Base-by-base conservation (phyloP, 2,113 vertebrate species). In the Himantopus leucocephalus region DNA sequence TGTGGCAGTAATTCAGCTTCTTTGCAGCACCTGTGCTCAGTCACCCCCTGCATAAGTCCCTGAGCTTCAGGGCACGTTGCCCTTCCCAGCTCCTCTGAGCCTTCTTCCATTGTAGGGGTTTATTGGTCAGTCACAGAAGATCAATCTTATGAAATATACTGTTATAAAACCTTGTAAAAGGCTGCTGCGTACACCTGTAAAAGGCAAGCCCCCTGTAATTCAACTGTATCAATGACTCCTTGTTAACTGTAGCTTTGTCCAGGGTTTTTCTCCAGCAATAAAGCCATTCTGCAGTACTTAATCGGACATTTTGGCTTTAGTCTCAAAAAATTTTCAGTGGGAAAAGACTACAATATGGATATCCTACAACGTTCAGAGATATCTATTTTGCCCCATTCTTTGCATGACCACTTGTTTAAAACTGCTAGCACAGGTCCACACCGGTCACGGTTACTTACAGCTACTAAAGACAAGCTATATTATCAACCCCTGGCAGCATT, bases 321-420 rank as follows among this genome's bases (percentile, higher is more conserved):
- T 34, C 37, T 41, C 41, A 70, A 32, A 48, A 80, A 60, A 32
- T 8, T 93, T 59, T 55, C n/a, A 14, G 32, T 26, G 19, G 29
- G 19, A 90, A 47, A 63, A 84, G 81, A 52, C 21, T 62, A 21
- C 24, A 73, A 6, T 43, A 47, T 16, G 10, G 8, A 13, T 24
- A 53, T 21, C 7, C 32, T 48, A 27, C 20, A 12, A 21, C 11
- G 14, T 27, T 66, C 16, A 52, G 34, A 19, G 10, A 45, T 83
- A 15, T 1, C 3, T 45, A 1, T 41, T 58, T 74, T 41, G 16
- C 12, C 14, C n/a, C 55, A 13, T 21, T 92, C n/a, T 77, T 52
- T 55, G 26, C 32, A 85, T 0, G 0, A 34, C 27, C 8, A 71
- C 67, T 45, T 0, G 0, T 66, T 67, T 62, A 62, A 74, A 55